A percentile compares a stretch with the other conserved stretches of the same genome.
phyloP scores from a whole-genome alignment of 2,797 vertebrate genomes.

The Takifugu ocellatus region DNA sequence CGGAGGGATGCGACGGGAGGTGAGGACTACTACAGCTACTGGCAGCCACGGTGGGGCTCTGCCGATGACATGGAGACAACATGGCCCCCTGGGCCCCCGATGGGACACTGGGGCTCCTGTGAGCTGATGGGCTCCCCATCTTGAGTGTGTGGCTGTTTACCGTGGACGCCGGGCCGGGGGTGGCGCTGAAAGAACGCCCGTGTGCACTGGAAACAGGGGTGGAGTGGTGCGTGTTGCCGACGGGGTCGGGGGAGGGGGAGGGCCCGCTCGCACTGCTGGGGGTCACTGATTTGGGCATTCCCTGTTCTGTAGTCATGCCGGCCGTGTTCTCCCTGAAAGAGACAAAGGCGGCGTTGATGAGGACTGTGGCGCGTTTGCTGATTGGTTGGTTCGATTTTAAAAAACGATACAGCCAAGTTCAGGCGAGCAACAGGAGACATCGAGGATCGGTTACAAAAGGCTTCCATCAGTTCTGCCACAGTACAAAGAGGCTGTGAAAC shows the following conservation, averaged over 20 bases:
- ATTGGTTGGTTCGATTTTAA: too few relatives aligned
- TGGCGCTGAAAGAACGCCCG: constrained; percentile 79
- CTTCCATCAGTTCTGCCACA: background rate
- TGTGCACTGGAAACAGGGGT: constrained; percentile 73
- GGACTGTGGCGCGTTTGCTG: too few relatives aligned
- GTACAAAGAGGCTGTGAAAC: constrained; percentile 1
- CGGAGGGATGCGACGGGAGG: constrained; percentile 83
- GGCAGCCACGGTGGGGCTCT: constrained; percentile 79
- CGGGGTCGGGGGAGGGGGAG: constrained; percentile 81
- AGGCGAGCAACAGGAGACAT: too few relatives aligned
- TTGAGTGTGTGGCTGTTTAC: constrained; percentile 83
- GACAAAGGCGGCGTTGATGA: background rate
- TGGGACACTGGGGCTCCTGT: constrained; percentile 56
- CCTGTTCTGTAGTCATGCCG: constrained; percentile 83
- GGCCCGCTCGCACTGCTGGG: constrained; percentile 80
- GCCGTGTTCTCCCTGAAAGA: constrained; percentile 82
- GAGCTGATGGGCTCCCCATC: constrained; percentile 87
- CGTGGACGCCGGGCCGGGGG: constrained; percentile 79
- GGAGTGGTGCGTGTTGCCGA: constrained; percentile 83
- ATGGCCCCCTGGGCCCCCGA: constrained; percentile 48
- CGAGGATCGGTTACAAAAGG: too few relatives aligned
- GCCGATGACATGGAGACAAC: constrained; percentile 51
- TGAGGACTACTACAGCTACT: constrained; percentile 50
- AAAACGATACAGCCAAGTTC: background rate
- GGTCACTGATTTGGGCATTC: constrained; percentile 82